These are phyloP conservation scores for Atractosteus spatula DNA, from an alignment of 2,113 vertebrate genomes.

Conservation along the genomic window DNA sequence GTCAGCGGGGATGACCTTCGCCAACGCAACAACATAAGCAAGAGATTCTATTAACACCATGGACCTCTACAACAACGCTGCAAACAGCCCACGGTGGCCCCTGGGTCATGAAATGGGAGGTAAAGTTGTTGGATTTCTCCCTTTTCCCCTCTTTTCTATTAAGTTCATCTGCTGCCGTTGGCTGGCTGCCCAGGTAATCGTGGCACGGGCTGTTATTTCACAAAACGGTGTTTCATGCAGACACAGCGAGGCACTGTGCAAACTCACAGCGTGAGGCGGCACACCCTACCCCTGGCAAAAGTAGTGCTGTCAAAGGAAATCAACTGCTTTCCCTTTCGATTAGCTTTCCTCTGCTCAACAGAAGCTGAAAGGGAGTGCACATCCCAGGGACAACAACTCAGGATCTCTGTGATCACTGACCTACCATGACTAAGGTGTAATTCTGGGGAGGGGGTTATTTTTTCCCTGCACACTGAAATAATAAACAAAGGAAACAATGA, in stretches of 20 bases:
- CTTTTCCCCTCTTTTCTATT: constrained; percentile 32
- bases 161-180: constrained; percentile 58
- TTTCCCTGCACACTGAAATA: too few species aligned
- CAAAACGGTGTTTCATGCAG: constrained; percentile 46
- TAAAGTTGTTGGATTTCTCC: constrained; percentile 34
- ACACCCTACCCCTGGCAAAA: constrained; percentile 53
- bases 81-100: constrained; percentile 23
- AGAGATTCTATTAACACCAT: neutral
- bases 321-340: constrained; percentile 72
- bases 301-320: constrained; percentile 55
- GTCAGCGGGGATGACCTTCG: neutral
- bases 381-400: too few species aligned
- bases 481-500: too few species aligned
- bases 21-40: neutral
- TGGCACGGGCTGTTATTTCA: constrained; percentile 33
- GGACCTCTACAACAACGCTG: neutral
- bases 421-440: too few species aligned
- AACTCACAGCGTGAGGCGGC: constrained; percentile 61
- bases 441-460: too few species aligned
- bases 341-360: constrained; percentile 51
- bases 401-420: too few species aligned
- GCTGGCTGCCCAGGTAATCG: constrained; percentile 53
- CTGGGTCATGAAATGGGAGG: constrained; percentile 44
- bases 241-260: constrained; percentile 54
- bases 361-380: too few species aligned